Evolutionary conservation across 2,888 invertebrate genomes (phyloP), one percentile per base, ranked within the genome.

Genomic region (Troides aeacus): DNA sequence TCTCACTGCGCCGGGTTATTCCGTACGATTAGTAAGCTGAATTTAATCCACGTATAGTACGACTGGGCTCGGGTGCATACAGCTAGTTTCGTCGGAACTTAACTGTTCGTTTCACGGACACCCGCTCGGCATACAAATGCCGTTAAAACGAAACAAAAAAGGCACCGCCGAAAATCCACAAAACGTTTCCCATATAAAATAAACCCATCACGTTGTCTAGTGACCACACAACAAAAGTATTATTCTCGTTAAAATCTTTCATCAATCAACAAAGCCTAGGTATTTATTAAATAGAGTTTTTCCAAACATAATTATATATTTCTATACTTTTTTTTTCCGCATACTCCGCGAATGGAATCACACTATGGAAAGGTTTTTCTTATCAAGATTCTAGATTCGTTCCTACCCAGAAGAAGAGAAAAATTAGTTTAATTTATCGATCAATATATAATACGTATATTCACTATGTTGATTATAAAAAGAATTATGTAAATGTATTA

Each of bases 71-170:
- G 74, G 39, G 75, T 74, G 76, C 75, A 74, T 76, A 86, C 87
- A 82, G 88, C 87, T 87, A 88, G 76, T 86, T 39, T 86, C 84
- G 77, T 77, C 76, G 82, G 87, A 88, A 87, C 77, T 73, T 87
- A 89, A 89, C 90, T 84, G 89, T 87, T 62, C 50, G 66, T 21
- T 62, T 66, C 71, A 72, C 71, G 74, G 66, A 72, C 74, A 69
- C 66, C 39, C 72, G 75, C 66, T 74, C 75, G 63, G 87, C 85
- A 90, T 90, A 90, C 88, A 82, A 86, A 90, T 89, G 79, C 76
- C 73, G 64, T 75, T 73, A 75, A 81, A 81, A 79, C 77, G 78
- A 76, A 78, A 76, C 76, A 74, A 75, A 75, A 39, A 67, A 74
- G 74, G 72, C 75, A 74, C 82, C 82, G 83, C 81, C 74, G 56